Percentiles rank a stretch among this genome's conserved stretches.
These are phyloP conservation scores for Nerophis ophidion DNA, from an alignment of 2,113 vertebrate species.

Conservation along the genomic window DNA sequence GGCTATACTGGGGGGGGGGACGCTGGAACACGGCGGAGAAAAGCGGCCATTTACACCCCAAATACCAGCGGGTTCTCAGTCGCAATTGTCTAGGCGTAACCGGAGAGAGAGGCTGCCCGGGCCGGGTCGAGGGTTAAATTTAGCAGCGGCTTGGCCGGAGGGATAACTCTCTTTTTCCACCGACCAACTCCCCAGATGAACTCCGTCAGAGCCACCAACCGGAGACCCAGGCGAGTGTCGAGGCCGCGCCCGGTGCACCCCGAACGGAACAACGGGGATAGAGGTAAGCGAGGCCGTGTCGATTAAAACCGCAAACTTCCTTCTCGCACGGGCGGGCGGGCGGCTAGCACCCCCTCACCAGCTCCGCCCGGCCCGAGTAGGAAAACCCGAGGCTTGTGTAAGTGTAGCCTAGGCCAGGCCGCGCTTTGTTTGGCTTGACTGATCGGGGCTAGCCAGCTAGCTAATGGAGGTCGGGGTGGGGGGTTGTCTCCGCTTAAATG, in stretches of 20 bases:
- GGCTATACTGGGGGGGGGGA: constrained; percentile 61
- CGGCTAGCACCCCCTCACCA: neutral
- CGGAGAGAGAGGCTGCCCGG: constrained; percentile 33
- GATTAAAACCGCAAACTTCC: neutral
- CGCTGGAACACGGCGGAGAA: constrained; percentile 57
- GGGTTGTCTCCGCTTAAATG: constrained; percentile 50
- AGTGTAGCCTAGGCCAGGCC: constrained; percentile 76
- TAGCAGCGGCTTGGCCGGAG: constrained; percentile 53
- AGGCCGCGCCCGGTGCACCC: constrained; percentile 99
- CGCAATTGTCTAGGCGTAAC: constrained; percentile 38
- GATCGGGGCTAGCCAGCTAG: constrained; percentile 58
- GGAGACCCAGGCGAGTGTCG: constrained; percentile 99
- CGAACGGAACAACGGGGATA: constrained; percentile 89
- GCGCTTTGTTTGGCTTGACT: constrained; percentile 91
- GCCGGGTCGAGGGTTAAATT: constrained; percentile 49
- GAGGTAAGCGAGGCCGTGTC: constrained; percentile 74
- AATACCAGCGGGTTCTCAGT: constrained; percentile 47
- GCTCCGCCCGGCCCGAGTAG: constrained; percentile 23
- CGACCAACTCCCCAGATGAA: constrained; percentile 93
- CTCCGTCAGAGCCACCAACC: constrained; percentile 99
- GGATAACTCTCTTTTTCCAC: constrained; percentile 61
- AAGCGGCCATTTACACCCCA: constrained; percentile 47
- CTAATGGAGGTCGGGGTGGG: constrained; percentile 41
- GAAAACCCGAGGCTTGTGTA: constrained; percentile 73
- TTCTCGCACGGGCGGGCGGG: neutral